Conservation (phyloP, 53 echinoderm and acorn worm genomes). For the Stichopus horrens region DNA sequence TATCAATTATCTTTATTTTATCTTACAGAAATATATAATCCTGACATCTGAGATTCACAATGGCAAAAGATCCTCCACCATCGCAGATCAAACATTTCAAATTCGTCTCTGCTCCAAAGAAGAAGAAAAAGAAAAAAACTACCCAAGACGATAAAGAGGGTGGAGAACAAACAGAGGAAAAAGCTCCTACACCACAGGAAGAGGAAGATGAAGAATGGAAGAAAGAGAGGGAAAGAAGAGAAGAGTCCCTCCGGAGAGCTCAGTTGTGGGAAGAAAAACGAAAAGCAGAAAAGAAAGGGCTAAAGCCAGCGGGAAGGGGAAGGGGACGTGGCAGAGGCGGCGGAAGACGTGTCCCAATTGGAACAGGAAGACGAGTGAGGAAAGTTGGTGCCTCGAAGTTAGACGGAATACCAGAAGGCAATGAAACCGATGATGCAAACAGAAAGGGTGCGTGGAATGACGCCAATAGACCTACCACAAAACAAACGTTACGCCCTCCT, state of each 20-base stretch:
- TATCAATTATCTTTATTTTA: no score
- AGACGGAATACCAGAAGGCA: slow-evolving; percentile 24
- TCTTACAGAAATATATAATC: no score
- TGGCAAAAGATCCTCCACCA: slow-evolving; percentile 38
- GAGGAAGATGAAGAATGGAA: slow-evolving; percentile 79
- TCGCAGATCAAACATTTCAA: slow-evolving; percentile 51
- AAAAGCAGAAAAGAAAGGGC: slow-evolving; percentile 35
- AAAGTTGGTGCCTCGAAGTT: slow-evolving; percentile 37
- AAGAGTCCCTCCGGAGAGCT: slow-evolving; percentile 65
- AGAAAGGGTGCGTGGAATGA: slow-evolving; percentile 10
- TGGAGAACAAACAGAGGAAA: slow-evolving; percentile 31
- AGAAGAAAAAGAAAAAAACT: slow-evolving; percentile 60
- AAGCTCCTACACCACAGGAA: slow-evolving; percentile 29
- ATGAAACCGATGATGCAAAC: slow-evolving; percentile 21
- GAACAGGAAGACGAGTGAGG: slow-evolving; percentile 40
- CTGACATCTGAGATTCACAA: not conserved
- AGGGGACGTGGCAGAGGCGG: slow-evolving; percentile 40
- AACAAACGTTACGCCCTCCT: slow-evolving; percentile 48
- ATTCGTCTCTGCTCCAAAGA: slow-evolving; percentile 55
- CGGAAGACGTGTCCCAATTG: slow-evolving; percentile 19
- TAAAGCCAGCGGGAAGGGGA: not conserved
- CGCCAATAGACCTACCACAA: not conserved
- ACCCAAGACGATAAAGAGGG: slow-evolving; percentile 24
- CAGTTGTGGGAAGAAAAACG: slow-evolving; percentile 41
- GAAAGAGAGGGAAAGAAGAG: slow-evolving; percentile 62